Base-by-base conservation (phyloP, 2,888 invertebrate genomes). In the Abrostola tripartita region DNA sequence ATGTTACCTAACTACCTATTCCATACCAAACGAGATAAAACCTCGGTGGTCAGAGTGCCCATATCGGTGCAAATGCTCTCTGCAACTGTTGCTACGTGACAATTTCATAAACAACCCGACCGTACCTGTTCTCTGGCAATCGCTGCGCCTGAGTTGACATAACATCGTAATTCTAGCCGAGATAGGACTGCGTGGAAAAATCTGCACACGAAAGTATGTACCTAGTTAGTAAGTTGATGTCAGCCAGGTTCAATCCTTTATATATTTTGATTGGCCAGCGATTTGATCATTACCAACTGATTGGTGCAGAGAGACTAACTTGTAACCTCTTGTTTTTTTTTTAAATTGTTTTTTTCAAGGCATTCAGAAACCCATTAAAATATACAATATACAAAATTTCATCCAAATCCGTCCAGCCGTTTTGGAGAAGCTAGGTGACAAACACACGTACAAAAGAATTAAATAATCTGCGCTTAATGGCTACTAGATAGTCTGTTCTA, bases 21-120 rank as follows among this genome's bases (percentile, higher is more conserved):
- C 36, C 10, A 24, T 12, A n/a, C 38, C 12, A 50, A 49, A 8
- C 11, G 53, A 58, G 51, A 74, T 52, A 42, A 47, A 57, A n/a
- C 42, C 24, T 11, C 40, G 36, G 52, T 44, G 36, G 14, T 7
- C 44, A 58, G 41, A 52, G 57, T 40, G 14, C 24, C 24, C 62
- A 55, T 63, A 71, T 67, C 59, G 37, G 12, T 56, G 35, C 61
- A 42, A 55, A 54, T 52, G 38, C 37, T 50, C 37, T 55, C 42
- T 50, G 60, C 67, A 57, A 14, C 41, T 24, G 60, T 64, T 56
- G 53, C 61, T 64, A 77, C 81, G 81, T 82, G 83, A 71, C 61
- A 47, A 56, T 79, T 82, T 58, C 72, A 70, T 69, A 79, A 83
- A 83, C 83, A 83, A 52, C 14, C 12, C 41, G 37, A 7, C 52